Evolutionary conservation across 2,113 vertebrate genomes (phyloP), one percentile per base, ranked within the genome.

Genomic region (Ptychochromis oligacanthus): DNA sequence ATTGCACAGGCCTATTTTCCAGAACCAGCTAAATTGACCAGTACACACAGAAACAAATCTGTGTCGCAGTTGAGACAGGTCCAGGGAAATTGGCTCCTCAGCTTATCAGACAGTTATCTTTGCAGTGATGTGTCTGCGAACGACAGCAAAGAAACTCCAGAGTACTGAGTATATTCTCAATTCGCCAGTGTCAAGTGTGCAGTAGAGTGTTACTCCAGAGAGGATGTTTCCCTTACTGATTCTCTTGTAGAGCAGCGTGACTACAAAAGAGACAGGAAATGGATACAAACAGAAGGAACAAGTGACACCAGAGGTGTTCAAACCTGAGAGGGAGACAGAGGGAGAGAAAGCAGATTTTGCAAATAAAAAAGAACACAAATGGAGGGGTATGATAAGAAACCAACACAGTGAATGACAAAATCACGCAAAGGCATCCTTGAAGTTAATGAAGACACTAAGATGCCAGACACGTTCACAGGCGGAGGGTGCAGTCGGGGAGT

Each of bases 381-480:
- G 62, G 65, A 52, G 43, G 64, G 40, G 40, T 58, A 10, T 77
- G 57, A 82, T 77, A 78, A 70, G 56, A 80, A 87, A 84, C 43
- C 75, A 77, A 72, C 26, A 6, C 79, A 87, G 77, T 81, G 87
- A 90, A 60, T 79, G 75, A 81, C 86, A 89, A 82, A 87, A 87
- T 82, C 82, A 82, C 54, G 76, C 77, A 24, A 40, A 64, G 82
- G 77, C 82, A 86, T 88, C 89, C 88, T 89, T 88, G 72, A 76
- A 85, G 88, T 64, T 91, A 91, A 94, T 88, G 87, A 85, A 85
- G 91, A 80, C 55, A 49, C 79, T 43, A 76, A 56, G 80, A 93
- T 91, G 82, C 92, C 80, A 62, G 79, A 70, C 90, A 93, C 90
- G 84, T 87, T 59, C 14, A 2, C 49, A 18, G 84, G 81, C 38